phyloP scores from a whole-genome alignment of 1,140 invertebrate species.

The Dendrolimus punctatus region DNA sequence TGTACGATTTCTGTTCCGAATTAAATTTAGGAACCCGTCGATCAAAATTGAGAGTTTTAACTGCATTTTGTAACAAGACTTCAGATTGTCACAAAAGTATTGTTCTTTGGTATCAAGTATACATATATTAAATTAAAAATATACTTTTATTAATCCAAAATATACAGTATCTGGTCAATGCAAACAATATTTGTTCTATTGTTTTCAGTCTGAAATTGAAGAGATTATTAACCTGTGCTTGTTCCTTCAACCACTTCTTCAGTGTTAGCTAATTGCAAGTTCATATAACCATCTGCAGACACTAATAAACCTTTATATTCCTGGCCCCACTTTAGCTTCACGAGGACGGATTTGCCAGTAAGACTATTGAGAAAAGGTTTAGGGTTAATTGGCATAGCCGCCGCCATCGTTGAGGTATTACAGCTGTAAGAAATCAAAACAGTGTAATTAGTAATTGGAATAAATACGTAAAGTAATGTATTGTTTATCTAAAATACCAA shows the following conservation, averaged over 20 bases:
- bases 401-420: slow-evolving; percentile 64
- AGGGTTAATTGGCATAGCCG: slow-evolving; percentile 97
- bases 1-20: no score
- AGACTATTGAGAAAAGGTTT: slow-evolving; percentile 99
- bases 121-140: no score
- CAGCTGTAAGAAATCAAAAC: slow-evolving; percentile 18
- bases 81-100: no score
- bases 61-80: no score
- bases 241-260: slow-evolving; percentile 97
- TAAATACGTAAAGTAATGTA: no score
- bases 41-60: no score
- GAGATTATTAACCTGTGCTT: slow-evolving; percentile 77
- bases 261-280: slow-evolving; percentile 98
- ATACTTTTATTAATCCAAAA: no score
- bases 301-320: slow-evolving; percentile 99
- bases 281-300: slow-evolving; percentile 99
- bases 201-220: no score
- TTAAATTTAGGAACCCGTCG: no score
- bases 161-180: no score
- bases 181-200: no score
- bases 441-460: neutral
- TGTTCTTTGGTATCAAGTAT: no score
- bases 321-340: slow-evolving; percentile 99
- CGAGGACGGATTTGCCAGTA: slow-evolving; percentile 97
- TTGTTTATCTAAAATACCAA: neutral